Conservation (phyloP, 2,113 vertebrate genomes). For the Gymnogyps californianus region DNA sequence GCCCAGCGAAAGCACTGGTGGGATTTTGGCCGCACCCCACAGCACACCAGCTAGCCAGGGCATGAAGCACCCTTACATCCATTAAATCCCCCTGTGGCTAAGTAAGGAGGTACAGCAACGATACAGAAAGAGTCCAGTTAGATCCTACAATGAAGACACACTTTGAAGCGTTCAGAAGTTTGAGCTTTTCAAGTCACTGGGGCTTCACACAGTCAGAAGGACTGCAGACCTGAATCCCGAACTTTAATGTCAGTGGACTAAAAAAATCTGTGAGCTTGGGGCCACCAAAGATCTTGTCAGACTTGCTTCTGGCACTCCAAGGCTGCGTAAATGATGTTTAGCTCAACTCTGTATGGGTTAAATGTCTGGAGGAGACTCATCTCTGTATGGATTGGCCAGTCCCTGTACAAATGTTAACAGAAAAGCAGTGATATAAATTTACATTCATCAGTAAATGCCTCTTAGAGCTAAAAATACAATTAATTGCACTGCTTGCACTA, state of each 20-base stretch:
- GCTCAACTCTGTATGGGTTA: background rate
- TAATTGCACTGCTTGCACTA: background rate
- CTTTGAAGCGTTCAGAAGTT: fast-evolving
- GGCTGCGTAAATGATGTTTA: background rate
- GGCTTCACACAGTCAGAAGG: background rate
- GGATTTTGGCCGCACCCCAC: background rate
- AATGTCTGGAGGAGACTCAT: background rate
- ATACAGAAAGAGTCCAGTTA: background rate
- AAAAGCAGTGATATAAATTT: background rate
- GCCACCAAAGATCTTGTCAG: background rate
- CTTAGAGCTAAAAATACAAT: conserved; percentile 33
- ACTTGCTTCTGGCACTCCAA: background rate
- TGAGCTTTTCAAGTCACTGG: background rate
- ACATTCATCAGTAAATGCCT: background rate
- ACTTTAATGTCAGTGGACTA: background rate
- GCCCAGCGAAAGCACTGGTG: background rate
- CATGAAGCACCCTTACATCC: background rate
- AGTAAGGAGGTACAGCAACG: background rate
- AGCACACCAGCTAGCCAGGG: background rate
- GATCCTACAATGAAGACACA: background rate
- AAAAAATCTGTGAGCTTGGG: background rate
- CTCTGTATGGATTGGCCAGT: background rate
- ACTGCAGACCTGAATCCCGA: background rate
- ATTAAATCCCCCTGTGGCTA: background rate
- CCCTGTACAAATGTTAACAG: background rate